Evolutionary conservation across 2,888 invertebrate species (phyloP), one percentile per base, ranked within the genome.

Genomic region (Serripes groenlandicus): DNA sequence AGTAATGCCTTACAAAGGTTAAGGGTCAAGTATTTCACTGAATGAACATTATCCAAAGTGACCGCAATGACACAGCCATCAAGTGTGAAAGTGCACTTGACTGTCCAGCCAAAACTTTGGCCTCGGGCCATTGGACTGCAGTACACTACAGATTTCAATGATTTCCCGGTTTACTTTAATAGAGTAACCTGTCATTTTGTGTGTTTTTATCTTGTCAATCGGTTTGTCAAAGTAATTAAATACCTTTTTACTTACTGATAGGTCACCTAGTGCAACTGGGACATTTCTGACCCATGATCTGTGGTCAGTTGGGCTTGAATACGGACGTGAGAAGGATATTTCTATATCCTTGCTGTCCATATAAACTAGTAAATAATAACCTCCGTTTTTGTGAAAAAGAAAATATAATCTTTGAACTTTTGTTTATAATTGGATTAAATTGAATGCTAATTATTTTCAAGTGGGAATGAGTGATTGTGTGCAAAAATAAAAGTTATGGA

Each of bases 211-310:
- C 66, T 66, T 66, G 66, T 66, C 66, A 66, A 26, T 66, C 21
- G 26, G 66, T 37, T 26, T 66, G 42, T 66, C 26, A n/a, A 42
- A 26, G 66, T 42, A 66, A 37, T 66, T 66, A 66, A 66, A 62
- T 62, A 77, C 62, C 35, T 28, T 49, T 71, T 32, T 23, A 21
- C 54, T 49, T 42, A 30, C 15, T 64, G 49, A n/a, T 34, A n/a
- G 74, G 74, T 74, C 64, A 64, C 26, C 37, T 4, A n/a, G 74
- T 74, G 49, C 64, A 64, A 4, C 52, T 52, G 62, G 74, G 74
- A 74, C 74, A 74, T n/a, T n/a, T n/a, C 30, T 64, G 32, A 18
- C 58, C 54, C 3, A 15, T 66, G 66, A 42, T 66, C 26, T 37
- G 37, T 66, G 66, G 66, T 66, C 66, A 66, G 66, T 66, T 42